Evolutionary conservation across 2,888 invertebrate species (phyloP).

Genomic region (Dioctria linearis): DNA sequence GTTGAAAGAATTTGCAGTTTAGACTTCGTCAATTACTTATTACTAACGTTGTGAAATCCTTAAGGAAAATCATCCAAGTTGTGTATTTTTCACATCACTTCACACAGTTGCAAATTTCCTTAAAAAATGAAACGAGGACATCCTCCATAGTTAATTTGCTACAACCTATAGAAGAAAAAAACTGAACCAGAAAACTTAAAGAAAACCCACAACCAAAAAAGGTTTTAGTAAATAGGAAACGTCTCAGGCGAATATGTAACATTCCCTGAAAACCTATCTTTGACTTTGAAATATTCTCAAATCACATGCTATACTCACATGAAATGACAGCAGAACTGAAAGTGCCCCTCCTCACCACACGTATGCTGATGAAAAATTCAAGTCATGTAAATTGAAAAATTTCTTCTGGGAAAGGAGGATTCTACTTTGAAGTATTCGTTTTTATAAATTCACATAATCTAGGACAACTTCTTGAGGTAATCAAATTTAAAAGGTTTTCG

Average conservation of each 20-base stretch:
- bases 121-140: too few relatives aligned
- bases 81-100: too few relatives aligned
- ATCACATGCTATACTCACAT: slow-evolving; percentile 2
- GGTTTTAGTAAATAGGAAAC: slow-evolving; percentile 1
- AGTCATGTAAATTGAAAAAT: slow-evolving; percentile 36
- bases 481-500: not conserved
- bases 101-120: too few relatives aligned
- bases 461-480: slow-evolving; percentile 7
- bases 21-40: too few relatives aligned
- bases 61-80: too few relatives aligned
- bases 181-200: too few relatives aligned
- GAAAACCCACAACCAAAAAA: not conserved
- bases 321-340: slow-evolving; percentile 14
- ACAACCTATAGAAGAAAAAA: too few relatives aligned
- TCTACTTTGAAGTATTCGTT: slow-evolving; percentile 11
- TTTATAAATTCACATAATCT: slow-evolving; percentile 31
- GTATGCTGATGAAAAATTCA: slow-evolving; percentile 32
- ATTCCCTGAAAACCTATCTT: slow-evolving; percentile 14
- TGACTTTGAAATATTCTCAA: slow-evolving; percentile 29
- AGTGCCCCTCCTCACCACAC: not conserved
- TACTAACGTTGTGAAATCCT: too few relatives aligned
- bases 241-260: slow-evolving; percentile 13
- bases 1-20: too few relatives aligned
- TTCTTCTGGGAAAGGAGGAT: slow-evolving; percentile 9
- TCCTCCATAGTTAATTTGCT: too few relatives aligned